phyloP scores from a whole-genome alignment of 2,113 vertebrate genomes.

The Origma solitaria region DNA sequence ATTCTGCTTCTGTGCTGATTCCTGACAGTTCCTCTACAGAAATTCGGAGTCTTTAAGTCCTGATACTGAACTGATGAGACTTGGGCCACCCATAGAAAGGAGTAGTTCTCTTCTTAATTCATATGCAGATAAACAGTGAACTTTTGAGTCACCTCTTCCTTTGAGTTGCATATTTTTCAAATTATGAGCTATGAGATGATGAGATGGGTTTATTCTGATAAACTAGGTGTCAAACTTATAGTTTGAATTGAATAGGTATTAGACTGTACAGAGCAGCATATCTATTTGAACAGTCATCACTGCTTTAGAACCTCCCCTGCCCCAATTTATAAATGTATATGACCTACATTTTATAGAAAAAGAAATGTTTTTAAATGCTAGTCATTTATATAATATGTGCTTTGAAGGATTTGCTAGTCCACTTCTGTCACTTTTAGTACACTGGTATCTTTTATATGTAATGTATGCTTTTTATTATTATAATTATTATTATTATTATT shows the following conservation, averaged over 20 bases:
- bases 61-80: conserved; percentile 43
- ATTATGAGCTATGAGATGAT: conserved; percentile 60
- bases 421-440: conserved; percentile 84
- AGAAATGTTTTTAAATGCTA: conserved; percentile 82
- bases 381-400: conserved; percentile 82
- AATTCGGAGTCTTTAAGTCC: conserved; percentile 57
- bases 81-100: conserved; percentile 62
- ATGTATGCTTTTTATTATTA: conserved; percentile 90
- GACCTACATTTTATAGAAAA: conserved; percentile 79
- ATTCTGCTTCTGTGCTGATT: conserved; percentile 64
- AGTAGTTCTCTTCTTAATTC: conserved; percentile 65
- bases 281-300: conserved; percentile 72
- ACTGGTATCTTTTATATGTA: conserved; percentile 92
- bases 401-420: conserved; percentile 82
- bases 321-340: conserved; percentile 79
- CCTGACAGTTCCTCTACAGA: conserved; percentile 58
- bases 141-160: conserved; percentile 64
- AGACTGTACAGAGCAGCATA: conserved; percentile 74
- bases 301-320: conserved; percentile 69
- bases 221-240: conserved; percentile 67
- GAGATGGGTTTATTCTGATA: conserved; percentile 71
- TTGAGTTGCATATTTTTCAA: conserved; percentile 67
- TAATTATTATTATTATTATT: conserved; percentile 78
- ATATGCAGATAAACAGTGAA: conserved; percentile 63
- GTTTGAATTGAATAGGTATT: conserved; percentile 71